Evolutionary conservation across 2,797 vertebrate genomes (phyloP).

Genomic region (Sphenopsis melanotis): DNA sequence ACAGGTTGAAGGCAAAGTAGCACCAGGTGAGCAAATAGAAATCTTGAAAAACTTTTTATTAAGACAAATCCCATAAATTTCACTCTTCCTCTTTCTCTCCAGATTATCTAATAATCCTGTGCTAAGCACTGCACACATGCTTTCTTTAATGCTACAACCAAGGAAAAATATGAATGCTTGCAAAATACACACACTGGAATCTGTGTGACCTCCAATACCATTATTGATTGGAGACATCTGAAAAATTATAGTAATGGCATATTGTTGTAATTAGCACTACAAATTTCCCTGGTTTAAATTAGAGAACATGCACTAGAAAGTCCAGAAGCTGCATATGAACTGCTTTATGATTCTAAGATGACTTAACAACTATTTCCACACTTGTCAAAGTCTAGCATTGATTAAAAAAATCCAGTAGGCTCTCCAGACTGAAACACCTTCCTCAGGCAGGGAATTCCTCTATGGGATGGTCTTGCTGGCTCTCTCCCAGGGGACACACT

Average conservation of each 20-base stretch:
- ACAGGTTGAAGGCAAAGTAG: not conserved
- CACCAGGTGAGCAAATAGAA: not conserved
- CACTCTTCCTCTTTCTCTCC: not conserved
- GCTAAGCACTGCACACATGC: not conserved
- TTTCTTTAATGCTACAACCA: not conserved
- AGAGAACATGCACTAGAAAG: not conserved
- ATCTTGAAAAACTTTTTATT: not conserved
- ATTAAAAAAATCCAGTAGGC: not conserved
- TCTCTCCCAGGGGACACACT: slow-evolving; percentile 4
- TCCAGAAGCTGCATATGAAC: not conserved
- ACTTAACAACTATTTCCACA: not conserved
- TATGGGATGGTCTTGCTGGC: not conserved
- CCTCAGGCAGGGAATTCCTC: not conserved
- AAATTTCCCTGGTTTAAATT: not conserved
- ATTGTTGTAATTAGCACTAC: not conserved
- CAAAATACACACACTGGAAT: not conserved
- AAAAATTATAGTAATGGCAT: not conserved
- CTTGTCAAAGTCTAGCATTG: not conserved
- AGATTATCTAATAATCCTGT: not conserved
- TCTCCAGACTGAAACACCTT: not conserved
- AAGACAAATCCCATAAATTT: not conserved
- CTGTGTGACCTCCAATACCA: not conserved
- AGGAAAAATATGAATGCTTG: not conserved
- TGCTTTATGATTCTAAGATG: not conserved
- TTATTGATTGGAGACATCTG: slow-evolving; percentile 17